Evolutionary conservation across 1,140 invertebrate genomes (phyloP).

Genomic region (Macrocentrus cingulum): DNA sequence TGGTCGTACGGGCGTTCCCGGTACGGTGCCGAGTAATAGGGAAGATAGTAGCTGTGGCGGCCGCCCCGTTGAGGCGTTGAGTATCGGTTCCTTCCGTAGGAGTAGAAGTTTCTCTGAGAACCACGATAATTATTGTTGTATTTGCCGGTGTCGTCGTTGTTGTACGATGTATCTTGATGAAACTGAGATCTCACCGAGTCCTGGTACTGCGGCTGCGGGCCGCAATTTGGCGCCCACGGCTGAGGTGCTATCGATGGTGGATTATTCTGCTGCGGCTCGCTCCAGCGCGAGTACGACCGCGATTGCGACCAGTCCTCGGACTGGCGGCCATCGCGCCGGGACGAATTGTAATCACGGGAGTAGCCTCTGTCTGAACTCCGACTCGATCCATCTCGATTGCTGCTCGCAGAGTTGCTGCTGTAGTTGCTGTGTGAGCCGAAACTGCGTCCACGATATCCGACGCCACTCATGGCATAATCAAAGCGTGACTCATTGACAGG

Average conservation of each 20-base stretch:
- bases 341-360: neutral
- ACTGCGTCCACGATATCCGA: conserved; percentile 39
- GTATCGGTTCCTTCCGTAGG: neutral
- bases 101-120: neutral
- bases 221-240: conserved; percentile 3
- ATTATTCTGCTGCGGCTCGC: conserved; percentile 2
- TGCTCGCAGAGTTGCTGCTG: conserved; percentile 25
- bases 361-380: conserved; percentile 16
- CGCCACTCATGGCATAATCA: conserved; percentile 40
- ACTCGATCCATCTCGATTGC: conserved; percentile 24
- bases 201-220: conserved; percentile 1
- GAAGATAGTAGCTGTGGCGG: neutral
- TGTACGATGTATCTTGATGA: neutral
- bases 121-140: too few species aligned
- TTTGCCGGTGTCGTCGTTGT: too few species aligned
- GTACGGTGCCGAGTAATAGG: conserved; percentile 4
- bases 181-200: neutral
- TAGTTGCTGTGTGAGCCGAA: conserved; percentile 37
- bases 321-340: neutral
- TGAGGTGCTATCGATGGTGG: neutral
- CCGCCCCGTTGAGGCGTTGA: neutral
- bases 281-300: conserved; percentile 11
- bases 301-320: conserved; percentile 23
- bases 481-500: conserved; percentile 6
- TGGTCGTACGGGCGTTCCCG: neutral